Conservation (phyloP, 2,888 invertebrate genomes). For the Amphipyra berbera region DNA sequence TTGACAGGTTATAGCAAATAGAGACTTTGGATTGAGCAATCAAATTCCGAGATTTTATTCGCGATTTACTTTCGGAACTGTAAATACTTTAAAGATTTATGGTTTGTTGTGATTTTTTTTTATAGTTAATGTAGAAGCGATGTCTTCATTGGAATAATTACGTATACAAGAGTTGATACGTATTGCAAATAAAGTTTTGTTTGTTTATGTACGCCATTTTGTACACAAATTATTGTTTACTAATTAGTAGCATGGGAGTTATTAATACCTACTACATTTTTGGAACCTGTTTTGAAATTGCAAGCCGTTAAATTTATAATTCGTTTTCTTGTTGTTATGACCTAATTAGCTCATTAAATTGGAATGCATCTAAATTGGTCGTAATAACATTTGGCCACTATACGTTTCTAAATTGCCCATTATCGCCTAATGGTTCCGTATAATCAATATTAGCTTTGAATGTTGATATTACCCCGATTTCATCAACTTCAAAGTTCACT, state of each 20-base stretch:
- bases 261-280: background rate
- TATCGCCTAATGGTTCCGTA: background rate
- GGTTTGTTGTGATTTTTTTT: constrained; percentile 26
- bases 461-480: constrained; percentile 6
- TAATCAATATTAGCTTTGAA: background rate
- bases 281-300: background rate
- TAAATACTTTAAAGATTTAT: constrained; percentile 30
- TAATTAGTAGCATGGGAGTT: no score
- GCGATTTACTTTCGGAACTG: constrained; percentile 56
- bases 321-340: background rate
- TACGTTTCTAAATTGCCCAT: background rate
- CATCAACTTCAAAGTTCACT: constrained; percentile 14
- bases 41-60: constrained; percentile 63
- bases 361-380: background rate
- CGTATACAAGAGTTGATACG: background rate
- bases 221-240: background rate
- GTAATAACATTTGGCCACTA: background rate
- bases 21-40: constrained; percentile 70
- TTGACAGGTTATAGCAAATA: constrained; percentile 77
- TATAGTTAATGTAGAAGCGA: background rate
- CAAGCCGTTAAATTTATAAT: background rate
- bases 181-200: background rate
- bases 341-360: background rate
- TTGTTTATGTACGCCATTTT: background rate
- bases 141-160: constrained; percentile 6